phyloP scores from a whole-genome alignment of 1,140 invertebrate species.

The Diorhabda sublineata region DNA sequence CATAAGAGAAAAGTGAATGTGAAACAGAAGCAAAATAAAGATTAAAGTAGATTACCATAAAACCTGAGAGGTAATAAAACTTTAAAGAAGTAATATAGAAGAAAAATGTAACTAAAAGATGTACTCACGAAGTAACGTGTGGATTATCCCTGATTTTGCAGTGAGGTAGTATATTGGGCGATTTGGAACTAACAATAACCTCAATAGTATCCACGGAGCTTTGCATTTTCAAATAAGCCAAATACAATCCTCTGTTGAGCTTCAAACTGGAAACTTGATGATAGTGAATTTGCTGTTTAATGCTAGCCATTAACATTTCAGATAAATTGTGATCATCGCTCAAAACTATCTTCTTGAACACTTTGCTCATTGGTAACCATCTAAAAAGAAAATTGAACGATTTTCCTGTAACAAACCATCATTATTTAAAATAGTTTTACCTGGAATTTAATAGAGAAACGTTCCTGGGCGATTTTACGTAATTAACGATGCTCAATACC shows the following conservation, averaged over 20 bases:
- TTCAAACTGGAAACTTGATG: slow-evolving; percentile 82
- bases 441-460: slow-evolving; percentile 82
- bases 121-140: slow-evolving; percentile 86
- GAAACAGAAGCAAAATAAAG: no score
- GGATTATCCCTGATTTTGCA: slow-evolving; percentile 90
- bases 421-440: not conserved
- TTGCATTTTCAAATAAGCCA: slow-evolving; percentile 93
- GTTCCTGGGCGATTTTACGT: slow-evolving; percentile 76
- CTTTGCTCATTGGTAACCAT: slow-evolving; percentile 83
- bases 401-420: no score
- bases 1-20: no score
- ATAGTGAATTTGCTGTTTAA: slow-evolving; percentile 88
- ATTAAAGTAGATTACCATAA: no score
- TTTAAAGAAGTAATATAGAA: no score
- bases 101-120: no score
- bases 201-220: slow-evolving; percentile 91
- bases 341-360: slow-evolving; percentile 52
- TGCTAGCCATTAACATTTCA: slow-evolving; percentile 77
- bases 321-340: slow-evolving; percentile 71
- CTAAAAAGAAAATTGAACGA: not conserved
- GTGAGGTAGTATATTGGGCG: slow-evolving; percentile 90
- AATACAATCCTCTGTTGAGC: slow-evolving; percentile 80
- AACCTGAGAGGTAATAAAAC: no score
- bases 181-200: slow-evolving; percentile 85
- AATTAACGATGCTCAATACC: slow-evolving; percentile 83